phyloP scores from a whole-genome alignment of 2,888 invertebrate genomes.

The Spicauda simplicius region DNA sequence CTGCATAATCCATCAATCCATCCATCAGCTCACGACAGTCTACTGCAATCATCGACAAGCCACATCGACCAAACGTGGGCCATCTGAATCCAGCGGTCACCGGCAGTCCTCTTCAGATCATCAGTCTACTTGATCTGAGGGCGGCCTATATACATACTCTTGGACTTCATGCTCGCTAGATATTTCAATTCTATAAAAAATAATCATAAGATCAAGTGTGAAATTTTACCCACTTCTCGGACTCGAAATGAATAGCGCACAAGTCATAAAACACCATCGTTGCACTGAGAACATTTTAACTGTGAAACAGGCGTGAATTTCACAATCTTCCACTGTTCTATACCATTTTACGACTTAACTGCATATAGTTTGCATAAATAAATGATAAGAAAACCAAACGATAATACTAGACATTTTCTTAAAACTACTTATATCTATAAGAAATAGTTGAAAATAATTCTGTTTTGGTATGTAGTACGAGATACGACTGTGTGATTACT shows the following conservation, averaged over 20 bases:
- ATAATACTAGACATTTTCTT: background rate
- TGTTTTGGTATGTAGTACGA: too few species aligned
- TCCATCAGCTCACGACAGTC: too few species aligned
- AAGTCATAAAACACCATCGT: slow-evolving; percentile 42
- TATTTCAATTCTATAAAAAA: background rate
- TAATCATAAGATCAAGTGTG: slow-evolving; percentile 8
- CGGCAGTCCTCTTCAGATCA: too few species aligned
- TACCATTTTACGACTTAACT: slow-evolving; percentile 27
- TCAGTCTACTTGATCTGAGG: too few species aligned
- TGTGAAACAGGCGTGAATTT: slow-evolving; percentile 38
- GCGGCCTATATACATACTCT: too few species aligned
- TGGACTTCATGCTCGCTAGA: too few species aligned
- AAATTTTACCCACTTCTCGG: slow-evolving; percentile 44
- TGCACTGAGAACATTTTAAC: slow-evolving; percentile 37
- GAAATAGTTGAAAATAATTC: too few species aligned
- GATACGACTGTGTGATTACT: too few species aligned
- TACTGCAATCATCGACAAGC: too few species aligned
- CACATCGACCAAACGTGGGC: too few species aligned
- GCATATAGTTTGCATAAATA: slow-evolving; percentile 33
- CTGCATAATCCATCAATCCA: too few species aligned
- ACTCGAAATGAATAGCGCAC: slow-evolving; percentile 40
- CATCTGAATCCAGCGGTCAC: too few species aligned
- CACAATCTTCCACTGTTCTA: slow-evolving; percentile 27
- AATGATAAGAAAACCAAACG: slow-evolving; percentile 30
- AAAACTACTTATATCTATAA: background rate